phyloP scores from a whole-genome alignment of 2,113 vertebrate species.

The Hypanus sabinus region DNA sequence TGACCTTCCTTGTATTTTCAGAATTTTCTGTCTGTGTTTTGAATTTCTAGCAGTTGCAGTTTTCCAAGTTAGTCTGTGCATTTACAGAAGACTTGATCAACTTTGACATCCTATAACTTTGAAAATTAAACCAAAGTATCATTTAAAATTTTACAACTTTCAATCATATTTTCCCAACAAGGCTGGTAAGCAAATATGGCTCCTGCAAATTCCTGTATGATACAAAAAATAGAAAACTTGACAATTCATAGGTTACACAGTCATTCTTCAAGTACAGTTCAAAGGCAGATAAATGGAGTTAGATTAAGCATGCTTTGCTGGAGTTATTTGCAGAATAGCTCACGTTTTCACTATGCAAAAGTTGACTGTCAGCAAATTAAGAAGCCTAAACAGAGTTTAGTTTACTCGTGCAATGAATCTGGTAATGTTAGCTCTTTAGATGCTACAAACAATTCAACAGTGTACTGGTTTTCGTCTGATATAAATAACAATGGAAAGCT shows the following conservation, averaged over 20 bases:
- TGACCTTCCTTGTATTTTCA: neutral
- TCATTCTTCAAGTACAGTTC: neutral
- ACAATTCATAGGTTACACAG: neutral
- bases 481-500: neutral
- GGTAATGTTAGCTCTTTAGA: neutral
- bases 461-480: neutral
- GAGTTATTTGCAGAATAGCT: neutral
- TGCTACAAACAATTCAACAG: neutral
- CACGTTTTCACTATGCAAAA: neutral
- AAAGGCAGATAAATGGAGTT: neutral
- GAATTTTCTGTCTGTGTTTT: neutral
- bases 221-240: neutral
- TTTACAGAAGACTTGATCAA: neutral
- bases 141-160: neutral
- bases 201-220: neutral
- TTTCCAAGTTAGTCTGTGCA: neutral
- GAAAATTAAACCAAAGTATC: neutral
- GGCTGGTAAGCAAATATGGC: neutral
- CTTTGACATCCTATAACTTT: neutral
- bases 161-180: neutral
- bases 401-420: neutral
- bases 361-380: neutral
- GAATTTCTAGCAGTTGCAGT: neutral
- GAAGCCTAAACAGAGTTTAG: neutral
- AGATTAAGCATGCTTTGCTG: neutral